These are phyloP conservation scores for Pelusios castaneus DNA, from an alignment of 2,113 vertebrate genomes.

Conservation along the genomic window DNA sequence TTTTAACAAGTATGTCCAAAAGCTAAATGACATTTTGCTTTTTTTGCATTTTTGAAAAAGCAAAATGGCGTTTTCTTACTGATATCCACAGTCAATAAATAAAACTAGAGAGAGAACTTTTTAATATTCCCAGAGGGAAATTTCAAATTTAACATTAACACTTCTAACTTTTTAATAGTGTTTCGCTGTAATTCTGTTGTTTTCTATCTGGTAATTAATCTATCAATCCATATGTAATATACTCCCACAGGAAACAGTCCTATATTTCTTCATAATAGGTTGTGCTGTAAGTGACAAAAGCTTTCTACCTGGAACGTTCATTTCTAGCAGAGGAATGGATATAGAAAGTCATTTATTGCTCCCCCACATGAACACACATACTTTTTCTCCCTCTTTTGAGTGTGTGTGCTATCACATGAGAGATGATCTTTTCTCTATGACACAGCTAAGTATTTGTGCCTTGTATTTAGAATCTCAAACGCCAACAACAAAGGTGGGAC, in stretches of 20 bases:
- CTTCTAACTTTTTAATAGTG: conserved; percentile 74
- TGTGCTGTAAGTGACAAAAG: conserved; percentile 61
- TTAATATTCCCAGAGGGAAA: conserved; percentile 43
- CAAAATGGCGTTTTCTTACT: background rate
- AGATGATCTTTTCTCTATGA: background rate
- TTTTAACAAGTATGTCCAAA: background rate
- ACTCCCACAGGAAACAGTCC: conserved; percentile 68
- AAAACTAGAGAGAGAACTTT: background rate
- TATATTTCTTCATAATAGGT: conserved; percentile 28
- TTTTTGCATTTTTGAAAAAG: background rate
- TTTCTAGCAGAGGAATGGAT: background rate
- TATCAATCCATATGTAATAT: conserved; percentile 68
- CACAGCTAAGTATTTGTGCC: background rate
- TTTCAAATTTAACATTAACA: conserved; percentile 64
- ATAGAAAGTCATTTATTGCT: background rate
- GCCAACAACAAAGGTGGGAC: conserved; percentile 50
- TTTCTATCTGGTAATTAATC: conserved; percentile 77
- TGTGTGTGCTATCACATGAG: background rate
- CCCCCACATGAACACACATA: background rate
- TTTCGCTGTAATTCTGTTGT: conserved; percentile 72
- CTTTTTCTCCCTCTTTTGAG: background rate
- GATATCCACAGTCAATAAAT: background rate
- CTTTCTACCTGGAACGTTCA: conserved; percentile 53
- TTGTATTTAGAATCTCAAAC: conserved; percentile 31
- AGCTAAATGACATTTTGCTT: background rate